Percentiles rank a stretch among this genome's conserved stretches.
These are phyloP conservation scores for Papilio helenus DNA, from an alignment of 1,140 invertebrate genomes.

Conservation along the genomic window DNA sequence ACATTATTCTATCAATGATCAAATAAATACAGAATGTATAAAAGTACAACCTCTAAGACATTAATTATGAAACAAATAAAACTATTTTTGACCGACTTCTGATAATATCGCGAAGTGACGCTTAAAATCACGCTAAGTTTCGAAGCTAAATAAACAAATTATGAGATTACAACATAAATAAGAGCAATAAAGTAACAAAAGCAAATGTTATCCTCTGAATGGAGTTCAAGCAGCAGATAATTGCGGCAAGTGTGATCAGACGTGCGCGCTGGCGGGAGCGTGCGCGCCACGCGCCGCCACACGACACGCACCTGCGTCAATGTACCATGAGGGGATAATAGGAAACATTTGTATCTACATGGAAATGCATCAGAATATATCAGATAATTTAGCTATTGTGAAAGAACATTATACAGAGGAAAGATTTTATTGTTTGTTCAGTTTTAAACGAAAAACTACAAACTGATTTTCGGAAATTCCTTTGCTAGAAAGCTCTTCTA, in stretches of 20 bases:
- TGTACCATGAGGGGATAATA: background rate
- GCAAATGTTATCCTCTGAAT: conserved; percentile 57
- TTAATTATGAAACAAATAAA: too few species aligned
- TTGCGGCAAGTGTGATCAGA: conserved; percentile 74
- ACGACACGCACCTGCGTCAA: conserved; percentile 51
- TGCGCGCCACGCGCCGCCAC: conserved; percentile 53
- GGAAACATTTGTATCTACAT: background rate
- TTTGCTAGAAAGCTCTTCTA: too few species aligned
- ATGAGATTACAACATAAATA: conserved; percentile 28
- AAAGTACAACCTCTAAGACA: background rate
- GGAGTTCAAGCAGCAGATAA: conserved; percentile 52
- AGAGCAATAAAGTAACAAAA: conserved; percentile 24
- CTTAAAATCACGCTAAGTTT: background rate
- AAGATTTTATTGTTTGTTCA: background rate
- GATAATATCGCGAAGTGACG: too few species aligned
- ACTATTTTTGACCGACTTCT: too few species aligned
- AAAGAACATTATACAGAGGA: background rate
- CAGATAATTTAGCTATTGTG: background rate
- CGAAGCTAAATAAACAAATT: conserved; percentile 14
- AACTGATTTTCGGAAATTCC: too few species aligned
- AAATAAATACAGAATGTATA: background rate
- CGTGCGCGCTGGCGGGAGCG: conserved; percentile 44
- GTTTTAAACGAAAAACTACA: too few species aligned
- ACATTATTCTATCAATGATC: too few species aligned
- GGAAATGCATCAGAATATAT: conserved; percentile 8